These are phyloP conservation scores for Platichthys flesus DNA, from an alignment of 2,113 vertebrate genomes.

Conservation along the genomic window DNA sequence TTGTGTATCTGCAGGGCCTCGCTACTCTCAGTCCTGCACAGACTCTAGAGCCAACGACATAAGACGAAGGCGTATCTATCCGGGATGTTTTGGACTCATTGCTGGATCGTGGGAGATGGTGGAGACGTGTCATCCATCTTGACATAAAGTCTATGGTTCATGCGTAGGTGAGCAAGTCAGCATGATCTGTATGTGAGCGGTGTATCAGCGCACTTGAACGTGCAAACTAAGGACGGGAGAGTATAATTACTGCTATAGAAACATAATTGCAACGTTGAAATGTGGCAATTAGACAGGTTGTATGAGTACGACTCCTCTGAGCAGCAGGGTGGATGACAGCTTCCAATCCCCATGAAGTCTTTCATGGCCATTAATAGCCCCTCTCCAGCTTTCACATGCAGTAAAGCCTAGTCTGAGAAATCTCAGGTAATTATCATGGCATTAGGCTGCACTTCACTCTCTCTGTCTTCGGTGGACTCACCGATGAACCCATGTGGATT, in stretches of 20 bases:
- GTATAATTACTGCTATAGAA: conserved; percentile 66
- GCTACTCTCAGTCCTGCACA: too few relatives aligned
- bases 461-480: conserved; percentile 49
- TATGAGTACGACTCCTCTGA: conserved; percentile 39
- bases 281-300: conserved; percentile 35
- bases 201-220: not conserved
- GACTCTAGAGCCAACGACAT: too few relatives aligned
- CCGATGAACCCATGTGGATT: conserved; percentile 42
- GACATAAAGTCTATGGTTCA: not conserved
- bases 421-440: conserved; percentile 36
- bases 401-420: conserved; percentile 20
- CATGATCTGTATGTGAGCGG: not conserved
- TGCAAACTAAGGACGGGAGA: conserved; percentile 50
- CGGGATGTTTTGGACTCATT: too few relatives aligned
- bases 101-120: not conserved
- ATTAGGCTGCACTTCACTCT: conserved; percentile 13
- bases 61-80: too few relatives aligned
- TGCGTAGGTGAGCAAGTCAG: not conserved
- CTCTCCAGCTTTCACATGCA: conserved; percentile 30
- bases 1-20: too few relatives aligned
- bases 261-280: conserved; percentile 62
- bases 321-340: conserved; percentile 27
- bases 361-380: conserved; percentile 49
- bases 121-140: not conserved
- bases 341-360: conserved; percentile 22